These are phyloP conservation scores for Petaurus breviceps DNA, from an alignment of 2,113 vertebrate genomes.

Conservation along the genomic window DNA sequence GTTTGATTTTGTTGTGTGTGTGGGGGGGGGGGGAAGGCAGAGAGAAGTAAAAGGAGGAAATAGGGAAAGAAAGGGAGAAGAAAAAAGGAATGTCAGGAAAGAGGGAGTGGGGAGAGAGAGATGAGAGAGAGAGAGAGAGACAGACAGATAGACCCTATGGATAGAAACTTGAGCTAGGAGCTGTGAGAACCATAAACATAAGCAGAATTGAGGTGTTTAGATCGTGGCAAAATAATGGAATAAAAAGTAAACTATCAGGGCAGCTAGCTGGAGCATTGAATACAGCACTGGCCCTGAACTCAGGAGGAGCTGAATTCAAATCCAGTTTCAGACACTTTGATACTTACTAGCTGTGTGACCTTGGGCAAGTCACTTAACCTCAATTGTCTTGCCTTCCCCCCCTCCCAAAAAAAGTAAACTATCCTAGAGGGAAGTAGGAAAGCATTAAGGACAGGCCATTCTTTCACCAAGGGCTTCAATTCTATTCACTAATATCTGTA, in stretches of 20 bases:
- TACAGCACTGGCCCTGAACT: too few relatives aligned
- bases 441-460: not conserved
- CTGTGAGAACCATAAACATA: not conserved
- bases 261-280: too few relatives aligned
- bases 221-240: not conserved
- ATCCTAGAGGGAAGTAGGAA: not conserved
- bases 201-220: not conserved
- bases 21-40: too few relatives aligned
- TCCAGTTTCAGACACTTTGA: too few relatives aligned
- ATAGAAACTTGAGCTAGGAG: not conserved
- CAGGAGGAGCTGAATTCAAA: too few relatives aligned
- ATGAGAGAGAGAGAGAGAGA: not conserved
- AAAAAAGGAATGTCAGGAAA: not conserved
- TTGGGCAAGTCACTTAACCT: too few relatives aligned
- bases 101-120: not conserved
- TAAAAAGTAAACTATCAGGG: not conserved
- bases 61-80: not conserved
- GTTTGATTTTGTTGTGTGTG: not conserved
- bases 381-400: too few relatives aligned
- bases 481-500: not conserved
- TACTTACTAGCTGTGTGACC: too few relatives aligned
- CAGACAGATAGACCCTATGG: not conserved
- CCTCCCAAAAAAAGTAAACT: not conserved
- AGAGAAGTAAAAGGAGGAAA: not conserved
- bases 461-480: not conserved